These are phyloP conservation scores for Diplazon laetatorius DNA, from an alignment of 2,888 invertebrate genomes.

Conservation along the genomic window DNA sequence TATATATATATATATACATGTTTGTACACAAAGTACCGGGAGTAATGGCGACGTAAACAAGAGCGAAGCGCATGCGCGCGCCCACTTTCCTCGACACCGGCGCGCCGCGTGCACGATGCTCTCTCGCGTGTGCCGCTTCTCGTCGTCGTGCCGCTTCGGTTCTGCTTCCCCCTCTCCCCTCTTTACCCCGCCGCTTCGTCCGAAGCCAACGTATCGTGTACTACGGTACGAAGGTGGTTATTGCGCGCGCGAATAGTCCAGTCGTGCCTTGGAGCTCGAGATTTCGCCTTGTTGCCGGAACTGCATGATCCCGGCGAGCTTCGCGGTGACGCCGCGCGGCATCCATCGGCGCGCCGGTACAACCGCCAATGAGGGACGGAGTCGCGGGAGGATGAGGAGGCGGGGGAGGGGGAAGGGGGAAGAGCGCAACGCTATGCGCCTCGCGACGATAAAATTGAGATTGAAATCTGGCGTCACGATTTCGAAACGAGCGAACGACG, in stretches of 20 bases:
- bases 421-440: neutral
- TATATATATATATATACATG: slow-evolving; percentile 18
- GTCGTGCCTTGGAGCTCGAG: slow-evolving; percentile 38
- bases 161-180: too few species aligned
- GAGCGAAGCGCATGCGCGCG: slow-evolving; percentile 75
- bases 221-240: slow-evolving; percentile 5
- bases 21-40: slow-evolving; percentile 45
- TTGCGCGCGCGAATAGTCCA: neutral
- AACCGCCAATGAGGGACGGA: slow-evolving; percentile 1
- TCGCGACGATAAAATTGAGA: slow-evolving; percentile 18
- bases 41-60: slow-evolving; percentile 79
- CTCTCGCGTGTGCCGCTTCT: slow-evolving; percentile 13
- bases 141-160: slow-evolving; percentile 56
- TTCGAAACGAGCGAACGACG: slow-evolving; percentile 8
- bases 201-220: slow-evolving; percentile 29
- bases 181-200: slow-evolving; percentile 52
- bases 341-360: neutral
- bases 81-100: slow-evolving; percentile 58
- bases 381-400: too few species aligned
- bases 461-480: slow-evolving; percentile 36
- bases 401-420: too few species aligned
- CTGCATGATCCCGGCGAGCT: slow-evolving; percentile 27
- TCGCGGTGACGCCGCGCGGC: slow-evolving; percentile 12
- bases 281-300: slow-evolving; percentile 52
- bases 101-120: slow-evolving; percentile 28